These are phyloP conservation scores for Ptychochromis oligacanthus DNA, from an alignment of 2,113 vertebrate species.

Conservation along the genomic window DNA sequence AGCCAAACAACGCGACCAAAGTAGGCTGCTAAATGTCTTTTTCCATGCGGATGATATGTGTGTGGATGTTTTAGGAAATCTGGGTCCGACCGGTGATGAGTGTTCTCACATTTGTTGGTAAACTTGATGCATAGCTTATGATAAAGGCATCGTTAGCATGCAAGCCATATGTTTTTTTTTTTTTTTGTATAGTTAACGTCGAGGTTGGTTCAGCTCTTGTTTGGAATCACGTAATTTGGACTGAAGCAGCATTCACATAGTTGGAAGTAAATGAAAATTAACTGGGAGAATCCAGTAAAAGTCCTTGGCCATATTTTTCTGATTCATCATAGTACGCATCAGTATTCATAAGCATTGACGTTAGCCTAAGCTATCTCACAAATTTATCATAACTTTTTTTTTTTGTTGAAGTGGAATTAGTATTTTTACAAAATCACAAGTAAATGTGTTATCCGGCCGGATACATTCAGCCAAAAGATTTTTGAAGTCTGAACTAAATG, in stretches of 20 bases:
- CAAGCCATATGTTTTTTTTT: slow-evolving; percentile 15
- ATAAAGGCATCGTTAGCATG: slow-evolving; percentile 28
- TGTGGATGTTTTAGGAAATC: accelerated
- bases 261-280: not conserved
- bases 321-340: slow-evolving; percentile 11
- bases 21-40: accelerated
- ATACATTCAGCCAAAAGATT: not conserved
- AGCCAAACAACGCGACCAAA: not conserved
- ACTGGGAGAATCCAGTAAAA: not conserved
- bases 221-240: not conserved
- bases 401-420: not conserved
- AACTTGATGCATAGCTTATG: slow-evolving; percentile 47
- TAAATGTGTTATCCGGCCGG: not conserved
- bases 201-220: not conserved
- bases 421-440: not conserved
- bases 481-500: not conserved
- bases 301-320: not conserved
- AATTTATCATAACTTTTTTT: not conserved
- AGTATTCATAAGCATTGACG: not conserved
- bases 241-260: not conserved
- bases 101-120: slow-evolving; percentile 38
- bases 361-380: slow-evolving; percentile 9
- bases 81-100: accelerated
- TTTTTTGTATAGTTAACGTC: not conserved
- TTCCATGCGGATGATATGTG: accelerated